Conservation (phyloP, 37 sponge, comb jelly and placozoan genomes). For the Axinella damicornis region DNA sequence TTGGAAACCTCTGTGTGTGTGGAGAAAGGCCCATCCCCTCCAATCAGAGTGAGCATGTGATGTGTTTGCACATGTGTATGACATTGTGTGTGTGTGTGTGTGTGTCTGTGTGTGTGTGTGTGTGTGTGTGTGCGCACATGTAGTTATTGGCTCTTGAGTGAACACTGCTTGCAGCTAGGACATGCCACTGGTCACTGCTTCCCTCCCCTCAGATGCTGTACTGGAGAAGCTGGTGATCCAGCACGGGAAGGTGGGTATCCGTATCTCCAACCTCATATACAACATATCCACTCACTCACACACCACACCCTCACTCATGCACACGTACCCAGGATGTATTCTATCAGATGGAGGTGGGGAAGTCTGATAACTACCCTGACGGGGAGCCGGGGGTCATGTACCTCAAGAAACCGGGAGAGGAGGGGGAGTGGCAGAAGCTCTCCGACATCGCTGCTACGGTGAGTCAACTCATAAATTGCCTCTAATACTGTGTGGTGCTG, state of each 20-base stretch:
- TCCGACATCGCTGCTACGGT: background rate
- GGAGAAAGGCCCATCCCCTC: conserved; percentile 55
- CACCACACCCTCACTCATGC: too few species aligned
- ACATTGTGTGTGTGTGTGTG: too few species aligned
- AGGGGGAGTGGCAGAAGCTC: background rate
- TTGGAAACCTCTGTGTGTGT: conserved; percentile 78
- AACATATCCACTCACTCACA: too few species aligned
- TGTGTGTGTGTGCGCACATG: too few species aligned
- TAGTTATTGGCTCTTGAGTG: too few species aligned
- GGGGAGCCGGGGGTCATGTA: background rate
- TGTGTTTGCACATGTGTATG: conserved; percentile 18
- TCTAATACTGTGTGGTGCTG: too few species aligned
- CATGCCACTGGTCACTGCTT: conserved; percentile 38
- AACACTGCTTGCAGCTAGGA: conserved; percentile 65
- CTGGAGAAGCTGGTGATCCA: conserved; percentile 8
- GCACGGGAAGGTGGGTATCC: conserved; percentile 51
- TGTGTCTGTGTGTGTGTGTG: too few species aligned
- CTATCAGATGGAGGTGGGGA: conserved; percentile 13
- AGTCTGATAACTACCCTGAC: background rate
- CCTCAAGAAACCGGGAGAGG: background rate
- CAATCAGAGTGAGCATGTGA: conserved; percentile 52
- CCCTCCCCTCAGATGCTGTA: background rate
- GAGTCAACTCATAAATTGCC: too few species aligned
- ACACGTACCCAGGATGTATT: conserved; percentile 7
- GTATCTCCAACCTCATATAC: background rate